phyloP scores from a whole-genome alignment of 2,113 vertebrate genomes.

The Silurus glanis region DNA sequence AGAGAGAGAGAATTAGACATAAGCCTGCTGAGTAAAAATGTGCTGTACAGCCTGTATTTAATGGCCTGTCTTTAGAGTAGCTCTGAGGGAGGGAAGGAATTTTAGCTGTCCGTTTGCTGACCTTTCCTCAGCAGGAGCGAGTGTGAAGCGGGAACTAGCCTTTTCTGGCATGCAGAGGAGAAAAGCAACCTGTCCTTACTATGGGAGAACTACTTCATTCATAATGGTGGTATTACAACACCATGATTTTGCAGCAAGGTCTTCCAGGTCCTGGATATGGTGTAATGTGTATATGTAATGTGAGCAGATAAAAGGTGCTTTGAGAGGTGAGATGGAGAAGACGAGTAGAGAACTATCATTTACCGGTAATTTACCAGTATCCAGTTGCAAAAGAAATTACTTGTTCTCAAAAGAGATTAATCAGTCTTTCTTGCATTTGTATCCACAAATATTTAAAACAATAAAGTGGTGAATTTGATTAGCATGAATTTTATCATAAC shows the following conservation, averaged over 20 bases:
- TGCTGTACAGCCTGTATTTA: constrained; percentile 8
- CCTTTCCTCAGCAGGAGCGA: constrained; percentile 7
- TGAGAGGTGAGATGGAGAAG: neutral
- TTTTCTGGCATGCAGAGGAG: neutral
- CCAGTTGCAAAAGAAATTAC: too few relatives aligned
- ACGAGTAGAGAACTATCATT: neutral
- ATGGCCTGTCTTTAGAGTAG: constrained; percentile 18
- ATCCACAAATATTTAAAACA: too few relatives aligned
- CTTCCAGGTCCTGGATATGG: neutral
- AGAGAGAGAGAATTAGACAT: neutral
- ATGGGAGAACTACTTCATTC: neutral
- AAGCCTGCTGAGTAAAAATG: neutral
- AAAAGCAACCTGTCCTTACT: neutral
- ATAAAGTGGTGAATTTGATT: too few relatives aligned
- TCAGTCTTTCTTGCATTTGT: too few relatives aligned
- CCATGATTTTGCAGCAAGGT: neutral
- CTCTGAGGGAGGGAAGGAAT: neutral
- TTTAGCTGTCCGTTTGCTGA: constrained; percentile 21
- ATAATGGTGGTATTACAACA: neutral
- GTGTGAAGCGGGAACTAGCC: neutral
- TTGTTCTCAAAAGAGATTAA: too few relatives aligned
- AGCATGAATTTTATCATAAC: too few relatives aligned
- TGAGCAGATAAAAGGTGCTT: neutral
- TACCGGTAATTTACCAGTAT: neutral
- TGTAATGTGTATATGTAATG: too few relatives aligned